These are phyloP conservation scores for Callosobruchus maculatus DNA, from an alignment of 2,888 invertebrate genomes.

Conservation along the genomic window DNA sequence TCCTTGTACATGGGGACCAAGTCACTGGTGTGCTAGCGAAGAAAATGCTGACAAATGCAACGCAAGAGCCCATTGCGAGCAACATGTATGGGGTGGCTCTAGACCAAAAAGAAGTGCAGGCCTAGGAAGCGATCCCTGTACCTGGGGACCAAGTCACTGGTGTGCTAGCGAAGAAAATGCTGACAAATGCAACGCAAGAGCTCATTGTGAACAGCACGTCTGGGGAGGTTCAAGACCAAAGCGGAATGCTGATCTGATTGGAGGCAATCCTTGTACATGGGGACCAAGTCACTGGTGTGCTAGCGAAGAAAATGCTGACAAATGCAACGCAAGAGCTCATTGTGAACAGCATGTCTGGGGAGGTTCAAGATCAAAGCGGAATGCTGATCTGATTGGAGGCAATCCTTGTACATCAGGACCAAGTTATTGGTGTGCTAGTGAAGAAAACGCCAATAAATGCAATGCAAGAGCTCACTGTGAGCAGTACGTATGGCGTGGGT, in stretches of 20 bases:
- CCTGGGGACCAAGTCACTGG: conserved; percentile 63
- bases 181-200: conserved; percentile 49
- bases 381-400: conserved; percentile 42
- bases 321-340: neutral
- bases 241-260: neutral
- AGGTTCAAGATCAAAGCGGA: conserved; percentile 10
- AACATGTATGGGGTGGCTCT: conserved; percentile 17
- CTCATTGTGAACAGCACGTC: neutral
- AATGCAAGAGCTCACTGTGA: neutral
- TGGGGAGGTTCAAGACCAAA: too few relatives aligned
- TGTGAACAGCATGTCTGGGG: conserved; percentile 16
- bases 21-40: conserved; percentile 67
- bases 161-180: conserved; percentile 56
- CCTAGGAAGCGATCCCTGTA: conserved; percentile 4
- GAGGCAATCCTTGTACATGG: neutral
- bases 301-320: conserved; percentile 12
- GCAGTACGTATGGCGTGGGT: neutral
- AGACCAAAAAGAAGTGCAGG: conserved; percentile 5
- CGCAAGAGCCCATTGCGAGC: conserved; percentile 9
- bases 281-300: neutral
- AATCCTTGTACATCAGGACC: conserved; percentile 72
- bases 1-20: conserved; percentile 44
- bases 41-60: conserved; percentile 48
- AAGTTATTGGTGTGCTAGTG: conserved; percentile 67
- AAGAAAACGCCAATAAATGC: conserved; percentile 48